Base-by-base conservation (phyloP, 2,797 vertebrate genomes). In the Brachymystax lenok region DNA sequence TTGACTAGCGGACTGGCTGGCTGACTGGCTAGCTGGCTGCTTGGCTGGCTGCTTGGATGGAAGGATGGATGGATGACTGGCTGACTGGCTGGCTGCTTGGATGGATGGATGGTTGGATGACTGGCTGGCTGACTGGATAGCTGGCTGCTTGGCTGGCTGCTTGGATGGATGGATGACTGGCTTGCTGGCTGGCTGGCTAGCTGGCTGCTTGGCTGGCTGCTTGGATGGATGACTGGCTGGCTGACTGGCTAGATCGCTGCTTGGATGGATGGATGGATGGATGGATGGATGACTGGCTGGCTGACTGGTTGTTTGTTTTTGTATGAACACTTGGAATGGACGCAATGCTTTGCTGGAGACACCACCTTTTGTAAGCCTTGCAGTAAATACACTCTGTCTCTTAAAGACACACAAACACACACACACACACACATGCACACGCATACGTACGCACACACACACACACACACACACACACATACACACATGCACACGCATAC, bases 301-400 rank as follows among this genome's bases (percentile, higher is more conserved):
- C 24, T 24, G 24, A 28, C 33, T 33, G 33, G 33, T 80, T 75
- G 81, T 85, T 89, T 85, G 66, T 79, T 81, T 40, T 40, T 8
- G 70, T 82, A 85, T 88, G 88, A 83, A 79, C 52, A 75, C 76
- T 28, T 71, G 76, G 72, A 79, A 81, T 74, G 54, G 83, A 52
- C 1, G 50, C n/a, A 2, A 14, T 63, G 33, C n/a, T 63, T 33
- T 77, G 46, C 64, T 83, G 75, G 80, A 75, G 72, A 80, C 87
- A 54, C 40, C 35, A 79, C 75, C 3, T 80, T 3, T 81, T 76
- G 66, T 7, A 35, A 63, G 33, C 52, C 64, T 69, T 66, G 73
- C 1, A 40, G 35, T 27, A 40, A 19, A n/a, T 8, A 21, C 17
- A n/a, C 54, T 17, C 17, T 17, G 13, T 54, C 14, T 54, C 52